Evolutionary conservation across 2,113 vertebrate genomes (phyloP), one percentile per base, ranked within the genome.

Genomic region (Chunga burmeisteri): DNA sequence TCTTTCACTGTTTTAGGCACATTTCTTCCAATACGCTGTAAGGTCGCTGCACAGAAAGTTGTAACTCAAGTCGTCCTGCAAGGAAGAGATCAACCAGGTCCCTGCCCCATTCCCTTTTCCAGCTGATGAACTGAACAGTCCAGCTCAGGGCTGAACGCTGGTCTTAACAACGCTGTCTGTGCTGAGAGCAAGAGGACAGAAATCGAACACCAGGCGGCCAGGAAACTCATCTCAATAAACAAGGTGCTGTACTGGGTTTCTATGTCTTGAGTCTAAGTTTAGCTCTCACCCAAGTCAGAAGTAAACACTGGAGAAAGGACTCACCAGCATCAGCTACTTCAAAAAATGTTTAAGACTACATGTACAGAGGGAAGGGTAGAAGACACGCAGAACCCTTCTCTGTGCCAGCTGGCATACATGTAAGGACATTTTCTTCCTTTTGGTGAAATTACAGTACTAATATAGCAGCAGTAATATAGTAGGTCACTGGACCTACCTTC

Each of bases 181-280:
- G 42, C 82, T 62, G 38, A 0, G 1, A 47, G 91, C 36, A 18
- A 34, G 55, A n/a, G 82, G 65, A 44, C 68, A 87, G 91, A 94
- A 97, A 95, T 53, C 1, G 0, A 94, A 95, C 94, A 94, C 93
- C 93, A 46, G 46, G n/a, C 8, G 5, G 49, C n/a, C 61, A 81
- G 83, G 86, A 93, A 89, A 89, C 59, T 70, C 44, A 65, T 49
- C 56, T 81, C 86, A 68, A 96, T 91, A 96, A 96, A 97, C 88
- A 96, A 78, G 86, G 77, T 91, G 83, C 81, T 92, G 44, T 46
- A n/a, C 86, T 42, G 84, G 83, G 93, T 81, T 95, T 95, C 93
- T 53, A 30, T 91, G 91, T 80, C 93, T 75, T 16, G 0, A 91
- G 36, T 68, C 94, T 94, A 95, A 94, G 91, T 96, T 96, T 96